A percentile compares a stretch with the other conserved stretches of the same genome.
Conservation (phyloP, 2,888 invertebrate species). For the Nebria brevicollis region DNA sequence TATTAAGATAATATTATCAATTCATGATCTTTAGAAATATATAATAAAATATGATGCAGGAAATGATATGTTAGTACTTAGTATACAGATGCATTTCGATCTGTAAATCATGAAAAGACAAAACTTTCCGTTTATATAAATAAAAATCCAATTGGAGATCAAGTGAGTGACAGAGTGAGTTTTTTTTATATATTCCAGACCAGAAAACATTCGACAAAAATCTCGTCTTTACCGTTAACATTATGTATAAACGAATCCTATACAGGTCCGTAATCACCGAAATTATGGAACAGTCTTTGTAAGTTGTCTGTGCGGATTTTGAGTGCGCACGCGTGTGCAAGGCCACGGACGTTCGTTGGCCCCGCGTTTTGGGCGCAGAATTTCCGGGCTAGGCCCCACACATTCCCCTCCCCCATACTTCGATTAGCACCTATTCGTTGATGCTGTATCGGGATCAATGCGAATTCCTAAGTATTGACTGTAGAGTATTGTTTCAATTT, state of each 20-base stretch:
- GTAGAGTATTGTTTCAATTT: background rate
- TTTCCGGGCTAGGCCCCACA: slow-evolving; percentile 8
- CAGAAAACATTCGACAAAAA: slow-evolving; percentile 19
- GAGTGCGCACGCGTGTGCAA: slow-evolving; percentile 23
- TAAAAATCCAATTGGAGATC: background rate
- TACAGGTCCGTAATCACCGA: background rate
- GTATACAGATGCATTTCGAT: background rate
- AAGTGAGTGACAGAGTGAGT: background rate
- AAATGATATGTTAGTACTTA: too few relatives aligned
- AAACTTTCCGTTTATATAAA: background rate
- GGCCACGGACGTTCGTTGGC: slow-evolving; percentile 44
- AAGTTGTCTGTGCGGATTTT: slow-evolving; percentile 1
- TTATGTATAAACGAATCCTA: background rate
- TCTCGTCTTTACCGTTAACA: slow-evolving; percentile 24
- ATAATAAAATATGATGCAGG: too few relatives aligned
- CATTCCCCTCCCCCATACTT: background rate
- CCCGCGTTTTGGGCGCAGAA: slow-evolving; percentile 16
- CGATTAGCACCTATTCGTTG: background rate
- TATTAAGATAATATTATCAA: background rate
- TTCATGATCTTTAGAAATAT: too few relatives aligned
- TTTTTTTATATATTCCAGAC: background rate
- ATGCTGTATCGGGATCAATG: background rate
- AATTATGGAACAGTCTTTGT: background rate
- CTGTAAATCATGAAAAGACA: background rate
- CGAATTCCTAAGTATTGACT: background rate